These are phyloP conservation scores for Pseudorhiza aurosa DNA, from an alignment of 30 jellyfish, hydroid and myxozoan species.

Conservation along the genomic window DNA sequence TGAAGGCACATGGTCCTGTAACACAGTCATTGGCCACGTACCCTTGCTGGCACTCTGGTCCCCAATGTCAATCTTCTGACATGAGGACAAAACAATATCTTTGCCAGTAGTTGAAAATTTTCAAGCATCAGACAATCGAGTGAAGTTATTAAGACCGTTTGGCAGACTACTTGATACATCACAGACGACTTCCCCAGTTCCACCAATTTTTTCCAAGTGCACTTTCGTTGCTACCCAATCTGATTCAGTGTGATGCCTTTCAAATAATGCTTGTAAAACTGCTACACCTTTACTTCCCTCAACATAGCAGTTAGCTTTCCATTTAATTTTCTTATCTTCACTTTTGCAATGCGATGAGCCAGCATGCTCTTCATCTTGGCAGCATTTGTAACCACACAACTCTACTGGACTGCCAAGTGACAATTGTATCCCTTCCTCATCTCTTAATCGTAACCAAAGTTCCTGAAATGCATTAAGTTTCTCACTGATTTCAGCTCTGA, in stretches of 20 bases:
- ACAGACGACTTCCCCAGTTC: conserved; percentile 33
- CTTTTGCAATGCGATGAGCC: background rate
- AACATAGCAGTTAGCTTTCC: conserved; percentile 22
- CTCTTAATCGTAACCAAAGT: background rate
- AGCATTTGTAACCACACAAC: conserved; percentile 35
- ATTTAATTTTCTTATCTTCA: background rate
- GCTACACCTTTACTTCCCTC: conserved; percentile 30
- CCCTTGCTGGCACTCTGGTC: no score
- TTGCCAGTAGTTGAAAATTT: no score
- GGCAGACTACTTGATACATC: conserved; percentile 28
- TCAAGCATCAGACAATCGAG: conserved; percentile 23
- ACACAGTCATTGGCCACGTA: no score
- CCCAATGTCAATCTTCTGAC: no score
- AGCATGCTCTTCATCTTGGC: background rate
- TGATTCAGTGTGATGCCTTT: conserved; percentile 20
- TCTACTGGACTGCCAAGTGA: conserved; percentile 37
- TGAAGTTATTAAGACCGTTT: conserved; percentile 22
- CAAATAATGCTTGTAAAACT: conserved; percentile 2
- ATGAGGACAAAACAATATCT: no score
- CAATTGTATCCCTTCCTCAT: conserved; percentile 7
- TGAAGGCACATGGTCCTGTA: no score
- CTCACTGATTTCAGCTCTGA: background rate
- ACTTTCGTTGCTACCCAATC: conserved; percentile 41
- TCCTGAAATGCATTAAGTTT: background rate
- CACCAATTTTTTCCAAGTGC: conserved; percentile 17